These are phyloP conservation scores for Adoxophyes honmai DNA, from an alignment of 1,140 invertebrate species.

Conservation along the genomic window DNA sequence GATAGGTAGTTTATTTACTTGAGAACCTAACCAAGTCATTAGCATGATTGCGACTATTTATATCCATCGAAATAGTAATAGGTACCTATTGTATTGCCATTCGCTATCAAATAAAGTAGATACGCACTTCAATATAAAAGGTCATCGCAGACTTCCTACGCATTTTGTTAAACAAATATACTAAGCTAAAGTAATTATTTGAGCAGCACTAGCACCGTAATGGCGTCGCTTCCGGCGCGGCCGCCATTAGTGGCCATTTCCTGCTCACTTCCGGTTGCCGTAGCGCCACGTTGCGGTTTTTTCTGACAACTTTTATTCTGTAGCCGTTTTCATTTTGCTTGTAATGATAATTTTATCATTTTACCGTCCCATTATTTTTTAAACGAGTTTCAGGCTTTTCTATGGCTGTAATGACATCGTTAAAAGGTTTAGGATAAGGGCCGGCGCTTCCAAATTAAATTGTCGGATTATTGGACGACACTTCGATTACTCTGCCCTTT, in stretches of 20 bases:
- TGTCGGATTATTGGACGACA: not conserved
- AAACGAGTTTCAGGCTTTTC: constrained; percentile 5
- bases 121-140: too few relatives aligned
- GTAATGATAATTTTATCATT: constrained; percentile 20
- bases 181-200: constrained; percentile 47
- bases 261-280: constrained; percentile 50
- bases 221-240: constrained; percentile 59
- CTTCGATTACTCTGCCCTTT: too few relatives aligned
- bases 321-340: constrained; percentile 32
- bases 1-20: too few relatives aligned
- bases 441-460: not conserved
- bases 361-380: constrained; percentile 8
- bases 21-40: too few relatives aligned
- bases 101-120: too few relatives aligned
- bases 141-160: not conserved
- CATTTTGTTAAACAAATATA: constrained; percentile 10
- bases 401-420: too few relatives aligned
- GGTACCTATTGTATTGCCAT: too few relatives aligned
- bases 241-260: constrained; percentile 72
- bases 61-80: too few relatives aligned
- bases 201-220: constrained; percentile 56
- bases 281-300: constrained; percentile 26
- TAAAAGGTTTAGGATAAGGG: constrained; percentile 8
- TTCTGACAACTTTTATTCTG: not conserved
- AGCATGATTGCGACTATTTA: too few relatives aligned